A percentile compares a stretch with the other conserved stretches of the same genome.
Conservation (phyloP, 1,140 invertebrate species). For the Eriosoma lanigerum region DNA sequence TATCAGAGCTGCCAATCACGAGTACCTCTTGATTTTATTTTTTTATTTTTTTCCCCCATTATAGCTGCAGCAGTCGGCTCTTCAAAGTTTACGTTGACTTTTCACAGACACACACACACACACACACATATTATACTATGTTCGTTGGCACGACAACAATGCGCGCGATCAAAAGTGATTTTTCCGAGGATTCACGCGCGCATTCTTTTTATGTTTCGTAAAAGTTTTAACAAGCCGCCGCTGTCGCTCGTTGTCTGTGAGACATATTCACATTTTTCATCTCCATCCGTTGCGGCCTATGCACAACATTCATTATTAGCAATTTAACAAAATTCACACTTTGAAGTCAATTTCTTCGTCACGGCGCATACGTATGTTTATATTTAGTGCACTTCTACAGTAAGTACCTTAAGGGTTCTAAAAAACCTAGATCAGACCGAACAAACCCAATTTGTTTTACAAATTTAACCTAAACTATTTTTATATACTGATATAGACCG, state of each 20-base stretch:
- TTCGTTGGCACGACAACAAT: conserved; percentile 17
- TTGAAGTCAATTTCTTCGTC: no score
- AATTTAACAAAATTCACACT: no score
- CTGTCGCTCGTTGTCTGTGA: neutral
- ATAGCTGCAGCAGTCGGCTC: neutral
- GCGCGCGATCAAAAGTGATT: conserved; percentile 13
- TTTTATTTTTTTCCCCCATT: neutral
- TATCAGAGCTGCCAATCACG: conserved; percentile 42
- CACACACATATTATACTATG: no score
- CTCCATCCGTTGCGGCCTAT: neutral
- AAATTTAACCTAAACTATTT: no score
- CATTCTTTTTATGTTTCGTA: neutral
- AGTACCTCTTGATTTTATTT: conserved; percentile 32
- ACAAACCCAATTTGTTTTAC: no score
- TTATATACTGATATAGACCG: no score
- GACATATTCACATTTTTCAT: neutral
- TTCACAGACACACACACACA: neutral
- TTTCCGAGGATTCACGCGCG: neutral
- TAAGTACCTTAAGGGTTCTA: no score
- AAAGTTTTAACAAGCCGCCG: neutral
- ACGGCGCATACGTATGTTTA: no score
- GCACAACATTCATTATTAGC: no score
- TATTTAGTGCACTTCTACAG: no score
- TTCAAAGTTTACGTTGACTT: conserved; percentile 13
- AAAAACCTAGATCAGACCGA: no score